These are phyloP conservation scores for Passerina amoena DNA, from an alignment of 2,113 vertebrate species.

Conservation along the genomic window DNA sequence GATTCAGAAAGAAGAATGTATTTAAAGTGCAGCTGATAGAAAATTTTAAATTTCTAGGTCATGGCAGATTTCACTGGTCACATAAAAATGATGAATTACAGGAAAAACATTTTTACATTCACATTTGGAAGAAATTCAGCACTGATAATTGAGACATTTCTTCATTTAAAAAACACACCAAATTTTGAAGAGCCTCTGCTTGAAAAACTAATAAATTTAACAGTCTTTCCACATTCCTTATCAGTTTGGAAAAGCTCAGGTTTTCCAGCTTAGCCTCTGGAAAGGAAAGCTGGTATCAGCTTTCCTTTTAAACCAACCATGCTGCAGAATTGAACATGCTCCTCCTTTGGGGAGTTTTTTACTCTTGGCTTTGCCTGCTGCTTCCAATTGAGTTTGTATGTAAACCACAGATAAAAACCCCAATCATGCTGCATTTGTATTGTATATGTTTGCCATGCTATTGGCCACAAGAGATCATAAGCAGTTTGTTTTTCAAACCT, in stretches of 20 bases:
- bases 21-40: neutral
- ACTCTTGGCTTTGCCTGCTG: constrained; percentile 1
- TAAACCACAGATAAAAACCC: neutral
- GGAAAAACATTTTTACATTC: neutral
- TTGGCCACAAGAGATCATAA: constrained; percentile 11
- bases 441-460: neutral
- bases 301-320: neutral
- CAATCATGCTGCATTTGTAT: neutral
- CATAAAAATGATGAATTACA: neutral
- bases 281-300: neutral
- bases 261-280: neutral
- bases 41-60: neutral
- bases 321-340: neutral
- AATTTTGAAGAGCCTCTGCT: neutral
- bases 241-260: neutral
- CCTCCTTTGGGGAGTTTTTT: neutral
- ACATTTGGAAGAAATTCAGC: neutral
- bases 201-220: neutral
- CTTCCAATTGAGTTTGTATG: neutral
- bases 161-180: neutral
- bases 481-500: neutral
- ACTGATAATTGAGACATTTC: neutral
- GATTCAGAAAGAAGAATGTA: neutral
- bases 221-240: neutral
- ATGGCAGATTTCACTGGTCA: neutral